A percentile compares a stretch with the other conserved stretches of the same genome.
phyloP scores from a whole-genome alignment of 2,797 vertebrate species.

The Cyprinella venusta region DNA sequence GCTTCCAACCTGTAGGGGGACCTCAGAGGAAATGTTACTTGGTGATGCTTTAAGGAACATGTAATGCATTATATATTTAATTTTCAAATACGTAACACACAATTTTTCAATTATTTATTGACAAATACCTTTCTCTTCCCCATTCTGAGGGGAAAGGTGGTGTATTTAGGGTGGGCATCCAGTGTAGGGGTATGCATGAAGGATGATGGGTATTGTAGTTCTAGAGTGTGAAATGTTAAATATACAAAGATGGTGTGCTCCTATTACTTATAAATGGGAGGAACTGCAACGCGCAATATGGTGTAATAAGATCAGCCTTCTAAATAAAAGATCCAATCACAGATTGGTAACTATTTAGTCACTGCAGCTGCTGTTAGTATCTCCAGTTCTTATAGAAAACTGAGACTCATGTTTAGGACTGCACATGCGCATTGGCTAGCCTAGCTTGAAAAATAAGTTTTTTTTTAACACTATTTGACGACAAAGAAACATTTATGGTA shows the following conservation, averaged over 20 bases:
- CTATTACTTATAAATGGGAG: neutral
- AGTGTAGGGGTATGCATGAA: neutral
- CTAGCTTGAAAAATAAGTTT: neutral
- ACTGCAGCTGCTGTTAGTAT: neutral
- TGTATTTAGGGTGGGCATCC: neutral
- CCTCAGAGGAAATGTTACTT: no score
- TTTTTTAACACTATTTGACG: neutral
- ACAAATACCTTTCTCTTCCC: neutral
- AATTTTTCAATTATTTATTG: neutral
- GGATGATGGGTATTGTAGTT: constrained; percentile 27
- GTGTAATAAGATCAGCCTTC: neutral
- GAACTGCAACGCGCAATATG: neutral
- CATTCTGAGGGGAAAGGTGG: neutral
- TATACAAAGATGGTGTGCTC: neutral
- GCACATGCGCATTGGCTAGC: neutral
- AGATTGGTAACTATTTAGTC: neutral
- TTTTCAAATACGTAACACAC: neutral
- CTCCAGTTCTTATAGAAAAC: neutral
- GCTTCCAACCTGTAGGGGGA: no score
- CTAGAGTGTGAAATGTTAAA: neutral
- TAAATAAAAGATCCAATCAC: neutral
- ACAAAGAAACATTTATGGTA: neutral
- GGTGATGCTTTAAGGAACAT: neutral
- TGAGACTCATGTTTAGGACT: neutral
- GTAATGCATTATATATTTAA: neutral